A percentile compares a stretch with the other conserved stretches of the same genome.
Evolutionary conservation across 1,140 invertebrate genomes (phyloP).

Genomic region (Philopotamus ludificatus): DNA sequence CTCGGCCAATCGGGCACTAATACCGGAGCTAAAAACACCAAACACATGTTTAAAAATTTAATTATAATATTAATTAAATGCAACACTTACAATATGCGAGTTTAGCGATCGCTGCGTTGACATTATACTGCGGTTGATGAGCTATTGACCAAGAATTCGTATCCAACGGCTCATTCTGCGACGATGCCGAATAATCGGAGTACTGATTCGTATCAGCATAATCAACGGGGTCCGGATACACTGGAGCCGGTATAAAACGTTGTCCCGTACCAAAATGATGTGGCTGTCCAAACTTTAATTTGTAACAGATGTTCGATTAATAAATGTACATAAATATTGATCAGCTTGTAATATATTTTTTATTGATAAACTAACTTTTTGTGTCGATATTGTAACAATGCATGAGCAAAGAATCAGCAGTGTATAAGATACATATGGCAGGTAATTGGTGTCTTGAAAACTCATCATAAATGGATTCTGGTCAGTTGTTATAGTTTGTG

Average conservation of each 20-base stretch:
- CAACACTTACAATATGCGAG: conserved; percentile 33
- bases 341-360: not conserved
- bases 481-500: too few species aligned
- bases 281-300: not conserved
- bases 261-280: conserved; percentile 27
- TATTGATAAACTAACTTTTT: conserved; percentile 27
- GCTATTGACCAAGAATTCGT: conserved; percentile 29
- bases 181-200: conserved; percentile 26
- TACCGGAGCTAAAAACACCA: conserved; percentile 45
- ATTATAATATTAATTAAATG: not conserved
- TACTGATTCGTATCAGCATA: conserved; percentile 33
- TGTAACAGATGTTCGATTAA: conserved; percentile 11
- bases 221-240: conserved; percentile 32
- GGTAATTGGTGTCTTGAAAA: not conserved
- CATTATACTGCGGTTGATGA: conserved; percentile 20
- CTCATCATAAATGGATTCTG: too few species aligned
- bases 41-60: not conserved
- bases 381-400: conserved; percentile 31
- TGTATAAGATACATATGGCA: conserved; percentile 41
- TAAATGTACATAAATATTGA: not conserved
- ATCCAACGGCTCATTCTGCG: conserved; percentile 25
- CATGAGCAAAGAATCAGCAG: conserved; percentile 39
- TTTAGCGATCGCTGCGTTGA: conserved; percentile 24
- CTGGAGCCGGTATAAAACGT: conserved; percentile 26
- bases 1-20: conserved; percentile 58